Base-by-base conservation (phyloP, 2,113 vertebrate genomes). In the Xiphias gladius region DNA sequence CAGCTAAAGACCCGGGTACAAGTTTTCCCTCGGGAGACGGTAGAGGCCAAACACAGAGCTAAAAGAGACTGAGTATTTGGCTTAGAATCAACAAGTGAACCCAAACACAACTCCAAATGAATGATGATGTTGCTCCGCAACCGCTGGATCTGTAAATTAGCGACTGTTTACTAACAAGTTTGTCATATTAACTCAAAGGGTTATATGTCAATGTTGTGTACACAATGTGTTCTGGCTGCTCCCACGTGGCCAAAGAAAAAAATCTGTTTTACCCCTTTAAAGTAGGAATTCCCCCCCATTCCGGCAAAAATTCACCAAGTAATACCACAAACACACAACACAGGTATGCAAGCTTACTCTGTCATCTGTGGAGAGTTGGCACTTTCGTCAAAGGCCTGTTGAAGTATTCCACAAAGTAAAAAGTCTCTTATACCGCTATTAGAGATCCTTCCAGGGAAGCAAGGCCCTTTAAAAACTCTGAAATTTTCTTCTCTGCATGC, bases 381-480 rank as follows among this genome's bases (percentile, higher is more conserved):
- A 61, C 37, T 17, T 67, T 71, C 37, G 78, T 83, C 20, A 62
- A 71, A 81, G 41, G 37, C n/a, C 19, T 54, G 26, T 12, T 48
- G 5, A 67, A 46, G 8, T 62, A 63, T 30, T 76, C n/a, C 57
- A 46, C 11, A 14, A 64, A 43, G 48, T 71, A 43, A 59, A 64
- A 75, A 19, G 16, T 71, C 26, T 46, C 62, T 32, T 24, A 55
- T 50, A 59, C 32, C 24, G 16, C 69, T 66, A 48, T 30, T 65
- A 19, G 39, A 28, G 26, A 66, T 70, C 10, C 35, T 73, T 66
- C 46, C 77, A 63, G 73, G 46, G 65, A 80, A 68, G 37, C 24
- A 54, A 54, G 20, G 50, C 75, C 79, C 78, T 74, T 71, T 76
- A 52, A 32, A 64, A 69, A 80, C 68, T 22, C 24, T 1, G 9